Percentiles rank a stretch among this genome's conserved stretches.
Evolutionary conservation across 2,888 invertebrate genomes (phyloP).

Genomic region (Melieria crassipennis): DNA sequence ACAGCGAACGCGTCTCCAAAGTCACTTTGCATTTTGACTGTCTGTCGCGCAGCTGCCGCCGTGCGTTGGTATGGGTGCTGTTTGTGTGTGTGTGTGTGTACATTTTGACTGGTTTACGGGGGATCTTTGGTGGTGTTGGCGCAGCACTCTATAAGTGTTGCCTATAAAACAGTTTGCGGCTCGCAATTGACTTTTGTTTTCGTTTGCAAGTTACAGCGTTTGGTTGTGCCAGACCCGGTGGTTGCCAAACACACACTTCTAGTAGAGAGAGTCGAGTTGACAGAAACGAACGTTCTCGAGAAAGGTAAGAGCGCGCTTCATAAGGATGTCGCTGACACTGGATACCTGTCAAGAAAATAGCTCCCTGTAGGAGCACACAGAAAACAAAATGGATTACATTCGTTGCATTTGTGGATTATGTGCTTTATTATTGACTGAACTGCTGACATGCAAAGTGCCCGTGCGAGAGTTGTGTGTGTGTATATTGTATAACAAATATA

Average conservation of each 20-base stretch:
- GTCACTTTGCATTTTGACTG: conserved; percentile 1
- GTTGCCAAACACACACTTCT: conserved; percentile 39
- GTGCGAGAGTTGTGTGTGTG: no score
- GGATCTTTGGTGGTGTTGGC: conserved; percentile 66
- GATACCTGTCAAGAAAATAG: no score
- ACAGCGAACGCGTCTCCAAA: not conserved
- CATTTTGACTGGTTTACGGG: conserved; percentile 37
- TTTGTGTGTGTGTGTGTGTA: conserved; percentile 31
- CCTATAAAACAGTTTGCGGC: conserved; percentile 70
- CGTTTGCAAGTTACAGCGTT: conserved; percentile 65
- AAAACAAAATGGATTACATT: conserved; percentile 3
- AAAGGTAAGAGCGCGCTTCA: no score
- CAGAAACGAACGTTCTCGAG: no score
- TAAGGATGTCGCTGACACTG: no score
- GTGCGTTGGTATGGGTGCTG: conserved; percentile 16
- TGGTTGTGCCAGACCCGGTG: conserved; percentile 58
- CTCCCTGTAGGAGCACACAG: no score
- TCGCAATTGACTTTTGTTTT: conserved; percentile 66
- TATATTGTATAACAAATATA: no score
- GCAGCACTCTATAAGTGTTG: conserved; percentile 52
- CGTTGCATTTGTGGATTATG: not conserved
- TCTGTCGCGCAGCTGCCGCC: conserved; percentile 1
- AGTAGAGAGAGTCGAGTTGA: no score
- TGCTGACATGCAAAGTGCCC: no score
- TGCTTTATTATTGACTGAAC: no score